Percentiles rank a stretch among this genome's conserved stretches.
phyloP scores from a whole-genome alignment of 2,113 vertebrate species.

The Cisticola juncidis region DNA sequence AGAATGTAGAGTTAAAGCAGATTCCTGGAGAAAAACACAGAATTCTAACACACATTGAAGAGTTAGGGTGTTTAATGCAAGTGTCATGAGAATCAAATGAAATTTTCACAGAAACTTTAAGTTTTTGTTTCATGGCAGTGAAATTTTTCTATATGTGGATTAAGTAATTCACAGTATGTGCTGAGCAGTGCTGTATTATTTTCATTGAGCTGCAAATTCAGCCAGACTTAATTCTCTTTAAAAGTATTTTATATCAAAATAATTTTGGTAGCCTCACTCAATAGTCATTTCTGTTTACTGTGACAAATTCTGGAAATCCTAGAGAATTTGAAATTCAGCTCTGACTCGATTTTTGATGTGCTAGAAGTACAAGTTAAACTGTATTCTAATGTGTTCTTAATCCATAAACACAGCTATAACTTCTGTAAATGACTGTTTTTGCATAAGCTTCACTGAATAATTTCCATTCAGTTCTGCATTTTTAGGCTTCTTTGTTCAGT shows the following conservation, averaged over 20 bases:
- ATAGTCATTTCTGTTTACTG: neutral
- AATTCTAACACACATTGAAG: neutral
- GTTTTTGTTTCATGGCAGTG: neutral
- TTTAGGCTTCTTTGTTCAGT: neutral
- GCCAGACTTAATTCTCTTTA: neutral
- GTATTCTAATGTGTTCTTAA: neutral
- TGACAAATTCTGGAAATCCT: neutral
- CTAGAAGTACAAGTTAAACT: neutral
- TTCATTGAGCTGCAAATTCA: neutral
- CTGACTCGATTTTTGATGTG: neutral
- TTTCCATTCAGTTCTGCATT: neutral
- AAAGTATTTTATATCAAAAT: neutral
- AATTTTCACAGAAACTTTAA: neutral
- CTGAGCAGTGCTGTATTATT: neutral
- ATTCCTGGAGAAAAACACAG: neutral
- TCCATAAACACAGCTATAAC: neutral
- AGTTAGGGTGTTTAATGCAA: neutral
- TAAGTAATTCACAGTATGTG: neutral
- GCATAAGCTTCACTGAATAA: neutral
- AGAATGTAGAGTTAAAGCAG: neutral
- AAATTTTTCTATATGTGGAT: neutral
- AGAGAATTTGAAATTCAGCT: neutral
- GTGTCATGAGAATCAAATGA: neutral
- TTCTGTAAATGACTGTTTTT: neutral
- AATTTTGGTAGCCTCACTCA: neutral